Base-by-base conservation (phyloP, 2,888 invertebrate genomes). In the Stenchaetothrips biformis region DNA sequence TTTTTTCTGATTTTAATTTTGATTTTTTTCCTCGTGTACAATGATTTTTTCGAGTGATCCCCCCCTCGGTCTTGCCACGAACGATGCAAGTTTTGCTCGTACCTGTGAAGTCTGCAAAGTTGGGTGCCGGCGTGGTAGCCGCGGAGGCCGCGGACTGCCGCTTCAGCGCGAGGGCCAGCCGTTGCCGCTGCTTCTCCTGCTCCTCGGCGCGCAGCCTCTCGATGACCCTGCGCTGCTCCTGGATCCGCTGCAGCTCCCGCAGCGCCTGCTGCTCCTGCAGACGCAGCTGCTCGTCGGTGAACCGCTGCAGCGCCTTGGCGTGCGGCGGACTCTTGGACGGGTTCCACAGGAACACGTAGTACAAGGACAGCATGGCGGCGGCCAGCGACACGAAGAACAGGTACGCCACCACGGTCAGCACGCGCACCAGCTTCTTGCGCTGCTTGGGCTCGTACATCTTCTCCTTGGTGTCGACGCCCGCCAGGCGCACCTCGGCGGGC, bases 271-370 rank as follows among this genome's bases (percentile, higher is more conserved):
- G 67, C 67, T 74, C 67, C 67, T 74, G 67, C 21, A 11, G 21
- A 8, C 67, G 67, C 25, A 74, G 67, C 67, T 74, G 67, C 21
- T 74, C 67, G 21, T 74, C 67, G 21, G 67, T 25, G 21, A 8
- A 25, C 8, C 25, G 67, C 21, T 25, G 21, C 59, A 59, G 13
- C 21, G 6, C 7, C 67, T 74, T 74, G 67, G 25, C 11, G 37
- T 37, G 37, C 37, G 37, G 37, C 37, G 37, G 37, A 37, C 37
- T 37, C 27, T 86, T 86, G 85, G 90, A 92, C 27, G 96, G 96
- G 87, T 95, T 93, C 97, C 97, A 97, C 86, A 97, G 91, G 88
- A 97, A 94, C 84, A 95, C 93, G 89, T 98, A 98, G 89, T 97
- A 98, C 80, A 96, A 90, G 18, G 96, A 96, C 83, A 98, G 90